Conservation (phyloP, 2,888 invertebrate genomes). For the Pantelozetes paolii region DNA sequence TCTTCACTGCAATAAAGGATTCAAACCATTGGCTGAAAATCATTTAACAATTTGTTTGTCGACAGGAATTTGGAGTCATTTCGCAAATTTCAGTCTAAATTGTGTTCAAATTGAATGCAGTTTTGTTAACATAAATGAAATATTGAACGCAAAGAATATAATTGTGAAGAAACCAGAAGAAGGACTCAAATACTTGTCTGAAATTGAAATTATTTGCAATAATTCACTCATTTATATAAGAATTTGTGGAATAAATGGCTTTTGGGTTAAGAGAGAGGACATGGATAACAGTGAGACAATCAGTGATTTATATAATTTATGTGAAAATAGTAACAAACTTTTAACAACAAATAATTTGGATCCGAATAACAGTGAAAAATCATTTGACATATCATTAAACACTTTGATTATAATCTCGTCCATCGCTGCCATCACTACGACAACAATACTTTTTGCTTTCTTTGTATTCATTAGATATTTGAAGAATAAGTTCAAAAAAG, state of each 20-base stretch:
- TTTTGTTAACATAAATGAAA: neutral
- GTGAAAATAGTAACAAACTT: neutral
- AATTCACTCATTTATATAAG: neutral
- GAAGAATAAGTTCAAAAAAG: neutral
- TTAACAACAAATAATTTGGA: no score
- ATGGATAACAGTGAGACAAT: conserved; percentile 40
- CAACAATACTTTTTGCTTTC: neutral
- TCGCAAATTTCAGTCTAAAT: neutral
- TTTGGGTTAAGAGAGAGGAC: conserved; percentile 38
- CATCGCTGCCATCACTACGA: neutral
- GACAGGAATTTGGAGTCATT: conserved; percentile 23
- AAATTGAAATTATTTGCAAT: conserved; percentile 5
- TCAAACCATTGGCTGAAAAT: neutral
- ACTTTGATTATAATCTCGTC: neutral
- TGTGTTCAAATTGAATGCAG: conserved; percentile 6
- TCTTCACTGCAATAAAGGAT: conserved; percentile 20
- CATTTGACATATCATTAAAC: neutral
- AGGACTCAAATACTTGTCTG: neutral
- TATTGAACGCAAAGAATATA: neutral
- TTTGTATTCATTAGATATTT: neutral
- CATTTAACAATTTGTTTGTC: no score
- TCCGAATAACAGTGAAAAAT: no score
- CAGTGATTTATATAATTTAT: conserved; percentile 26
- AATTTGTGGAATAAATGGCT: neutral
- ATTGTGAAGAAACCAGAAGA: neutral